These are phyloP conservation scores for Trididemnum miniatum DNA, from an alignment of 23 tunicate genomes.

Conservation along the genomic window DNA sequence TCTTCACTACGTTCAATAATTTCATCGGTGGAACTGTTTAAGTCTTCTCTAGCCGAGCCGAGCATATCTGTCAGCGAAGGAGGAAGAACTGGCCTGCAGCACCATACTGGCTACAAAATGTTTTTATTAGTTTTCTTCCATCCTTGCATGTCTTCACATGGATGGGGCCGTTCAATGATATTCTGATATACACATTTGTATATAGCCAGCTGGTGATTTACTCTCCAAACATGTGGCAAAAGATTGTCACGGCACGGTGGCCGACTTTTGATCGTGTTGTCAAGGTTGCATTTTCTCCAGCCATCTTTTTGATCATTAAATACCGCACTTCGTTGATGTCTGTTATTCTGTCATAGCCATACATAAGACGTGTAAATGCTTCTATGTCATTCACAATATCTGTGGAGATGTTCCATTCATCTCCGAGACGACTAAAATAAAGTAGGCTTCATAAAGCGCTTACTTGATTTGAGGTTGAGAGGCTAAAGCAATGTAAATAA, in stretches of 20 bases:
- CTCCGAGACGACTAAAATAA: background rate
- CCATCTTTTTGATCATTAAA: background rate
- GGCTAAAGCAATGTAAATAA: too few species aligned
- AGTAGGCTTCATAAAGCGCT: too few species aligned
- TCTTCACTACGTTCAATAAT: background rate
- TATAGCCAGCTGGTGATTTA: background rate
- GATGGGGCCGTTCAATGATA: background rate
- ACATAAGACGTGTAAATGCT: background rate
- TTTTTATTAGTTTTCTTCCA: background rate
- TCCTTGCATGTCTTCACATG: background rate
- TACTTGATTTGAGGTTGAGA: too few species aligned
- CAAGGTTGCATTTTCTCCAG: background rate
- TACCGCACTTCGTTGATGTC: background rate
- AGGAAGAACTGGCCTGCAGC: background rate
- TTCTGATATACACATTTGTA: background rate
- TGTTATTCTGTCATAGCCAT: background rate
- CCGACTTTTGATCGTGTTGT: background rate
- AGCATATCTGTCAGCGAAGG: background rate
- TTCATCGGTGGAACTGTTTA: background rate
- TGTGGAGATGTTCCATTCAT: background rate
- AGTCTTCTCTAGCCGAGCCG: background rate
- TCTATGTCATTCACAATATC: background rate
- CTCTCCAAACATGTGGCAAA: background rate
- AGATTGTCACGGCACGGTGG: background rate
- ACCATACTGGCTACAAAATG: conserved; percentile 1